Evolutionary conservation across 2,113 vertebrate genomes (phyloP).

Genomic region (Laticauda laticaudata): DNA sequence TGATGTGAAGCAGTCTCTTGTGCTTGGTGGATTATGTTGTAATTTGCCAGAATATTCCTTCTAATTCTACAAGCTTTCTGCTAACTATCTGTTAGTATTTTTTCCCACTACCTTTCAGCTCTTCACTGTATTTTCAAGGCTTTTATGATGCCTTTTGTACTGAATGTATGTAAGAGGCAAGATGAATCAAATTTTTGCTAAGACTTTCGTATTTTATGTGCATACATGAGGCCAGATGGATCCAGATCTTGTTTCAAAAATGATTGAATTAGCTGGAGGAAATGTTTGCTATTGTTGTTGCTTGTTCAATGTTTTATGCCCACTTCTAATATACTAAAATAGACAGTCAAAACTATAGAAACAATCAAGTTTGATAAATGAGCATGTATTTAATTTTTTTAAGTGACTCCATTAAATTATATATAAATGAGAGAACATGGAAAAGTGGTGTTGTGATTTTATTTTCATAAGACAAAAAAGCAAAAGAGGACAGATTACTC

Average conservation of each 20-base stretch:
- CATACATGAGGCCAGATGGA: neutral
- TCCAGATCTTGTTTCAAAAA: neutral
- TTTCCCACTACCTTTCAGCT: neutral
- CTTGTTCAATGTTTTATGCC: neutral
- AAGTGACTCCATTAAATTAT: neutral
- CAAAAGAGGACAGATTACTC: neutral
- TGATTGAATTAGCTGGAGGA: neutral
- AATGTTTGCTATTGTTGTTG: neutral
- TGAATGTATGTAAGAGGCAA: neutral
- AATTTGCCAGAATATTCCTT: neutral
- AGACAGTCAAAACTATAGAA: neutral
- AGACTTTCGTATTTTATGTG: neutral
- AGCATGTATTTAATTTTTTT: slow-evolving; percentile 3
- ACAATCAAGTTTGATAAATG: slow-evolving; percentile 4
- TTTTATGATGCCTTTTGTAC: neutral
- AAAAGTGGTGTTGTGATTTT: neutral
- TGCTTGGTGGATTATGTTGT: neutral
- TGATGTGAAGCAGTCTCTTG: neutral
- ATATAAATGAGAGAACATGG: neutral
- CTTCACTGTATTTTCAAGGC: neutral
- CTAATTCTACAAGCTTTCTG: neutral
- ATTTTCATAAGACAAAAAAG: slow-evolving; percentile 1
- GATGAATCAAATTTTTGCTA: neutral
- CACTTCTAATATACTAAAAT: neutral
- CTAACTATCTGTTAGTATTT: neutral